A percentile compares a stretch with the other conserved stretches of the same genome.
phyloP scores from a whole-genome alignment of 2,888 invertebrate genomes.

The Thymelicus sylvestris region DNA sequence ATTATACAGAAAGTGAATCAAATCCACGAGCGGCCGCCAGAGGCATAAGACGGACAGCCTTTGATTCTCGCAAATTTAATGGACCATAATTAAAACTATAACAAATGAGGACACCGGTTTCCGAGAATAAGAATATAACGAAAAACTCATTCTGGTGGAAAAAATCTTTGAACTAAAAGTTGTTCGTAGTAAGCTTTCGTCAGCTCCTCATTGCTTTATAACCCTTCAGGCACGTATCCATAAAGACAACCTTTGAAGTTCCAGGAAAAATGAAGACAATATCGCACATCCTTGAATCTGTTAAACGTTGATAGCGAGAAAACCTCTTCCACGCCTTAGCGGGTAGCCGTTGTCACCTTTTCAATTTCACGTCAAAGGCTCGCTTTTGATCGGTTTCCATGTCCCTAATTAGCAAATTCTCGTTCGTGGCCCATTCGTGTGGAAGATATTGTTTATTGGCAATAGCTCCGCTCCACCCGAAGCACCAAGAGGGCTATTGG shows the following conservation, averaged over 20 bases:
- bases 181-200: slow-evolving; percentile 5
- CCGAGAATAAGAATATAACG: background rate
- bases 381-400: slow-evolving; percentile 67
- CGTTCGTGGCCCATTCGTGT: slow-evolving; percentile 62
- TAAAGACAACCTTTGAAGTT: slow-evolving; percentile 27
- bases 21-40: too few species aligned
- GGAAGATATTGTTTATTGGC: slow-evolving; percentile 84
- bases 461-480: slow-evolving; percentile 65
- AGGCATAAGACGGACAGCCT: background rate
- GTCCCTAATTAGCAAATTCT: slow-evolving; percentile 76
- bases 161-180: slow-evolving; percentile 21
- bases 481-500: slow-evolving; percentile 63
- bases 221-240: slow-evolving; percentile 21
- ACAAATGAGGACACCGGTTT: background rate
- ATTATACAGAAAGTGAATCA: too few species aligned
- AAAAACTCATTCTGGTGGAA: slow-evolving; percentile 9
- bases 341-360: slow-evolving; percentile 67
- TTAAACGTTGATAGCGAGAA: slow-evolving; percentile 11
- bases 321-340: slow-evolving; percentile 21
- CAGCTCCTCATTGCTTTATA: slow-evolving; percentile 19
- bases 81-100: slow-evolving; percentile 1
- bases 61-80: background rate
- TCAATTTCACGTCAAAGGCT: slow-evolving; percentile 78
- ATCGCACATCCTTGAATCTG: slow-evolving; percentile 11
- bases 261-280: slow-evolving; percentile 34